Evolutionary conservation across 1,140 invertebrate genomes (phyloP).

Genomic region (Ips nitidus): DNA sequence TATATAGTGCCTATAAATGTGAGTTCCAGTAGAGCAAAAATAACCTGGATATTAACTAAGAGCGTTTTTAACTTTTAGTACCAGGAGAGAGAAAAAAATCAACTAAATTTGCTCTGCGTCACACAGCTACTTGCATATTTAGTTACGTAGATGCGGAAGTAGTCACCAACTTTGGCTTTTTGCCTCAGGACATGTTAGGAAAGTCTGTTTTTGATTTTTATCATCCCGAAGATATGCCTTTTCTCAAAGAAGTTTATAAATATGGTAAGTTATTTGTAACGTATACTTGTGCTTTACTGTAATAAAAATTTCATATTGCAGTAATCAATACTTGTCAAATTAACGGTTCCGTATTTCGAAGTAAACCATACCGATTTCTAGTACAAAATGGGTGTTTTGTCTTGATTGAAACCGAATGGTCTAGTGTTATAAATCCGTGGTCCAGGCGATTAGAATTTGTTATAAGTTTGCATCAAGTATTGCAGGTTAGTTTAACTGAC

Average conservation of each 20-base stretch:
- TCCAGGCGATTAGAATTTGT: conserved; percentile 88
- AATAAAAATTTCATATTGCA: conserved; percentile 32
- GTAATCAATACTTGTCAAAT: conserved; percentile 52
- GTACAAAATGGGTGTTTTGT: conserved; percentile 83
- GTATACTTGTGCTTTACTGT: background rate
- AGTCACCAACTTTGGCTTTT: conserved; percentile 80
- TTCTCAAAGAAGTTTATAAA: conserved; percentile 81
- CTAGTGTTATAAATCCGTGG: conserved; percentile 93
- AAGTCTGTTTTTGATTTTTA: conserved; percentile 84
- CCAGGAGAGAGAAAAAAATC: conserved; percentile 63
- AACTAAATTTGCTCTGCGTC: conserved; percentile 72
- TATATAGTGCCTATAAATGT: conserved; percentile 77
- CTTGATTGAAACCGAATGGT: conserved; percentile 88
- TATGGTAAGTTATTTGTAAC: conserved; percentile 59
- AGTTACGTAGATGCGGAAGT: conserved; percentile 76
- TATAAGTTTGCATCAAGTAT: conserved; percentile 81
- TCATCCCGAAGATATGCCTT: conserved; percentile 80
- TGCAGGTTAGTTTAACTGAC: conserved; percentile 60
- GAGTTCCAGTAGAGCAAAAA: conserved; percentile 41
- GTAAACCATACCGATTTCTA: conserved; percentile 77
- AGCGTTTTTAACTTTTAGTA: conserved; percentile 51
- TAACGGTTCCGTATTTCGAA: conserved; percentile 67
- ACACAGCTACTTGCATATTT: conserved; percentile 71
- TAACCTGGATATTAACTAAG: too few species aligned
- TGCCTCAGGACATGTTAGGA: conserved; percentile 85